These are phyloP conservation scores for Antennarius maculatus DNA, from an alignment of 2,797 vertebrate species.

Conservation along the genomic window DNA sequence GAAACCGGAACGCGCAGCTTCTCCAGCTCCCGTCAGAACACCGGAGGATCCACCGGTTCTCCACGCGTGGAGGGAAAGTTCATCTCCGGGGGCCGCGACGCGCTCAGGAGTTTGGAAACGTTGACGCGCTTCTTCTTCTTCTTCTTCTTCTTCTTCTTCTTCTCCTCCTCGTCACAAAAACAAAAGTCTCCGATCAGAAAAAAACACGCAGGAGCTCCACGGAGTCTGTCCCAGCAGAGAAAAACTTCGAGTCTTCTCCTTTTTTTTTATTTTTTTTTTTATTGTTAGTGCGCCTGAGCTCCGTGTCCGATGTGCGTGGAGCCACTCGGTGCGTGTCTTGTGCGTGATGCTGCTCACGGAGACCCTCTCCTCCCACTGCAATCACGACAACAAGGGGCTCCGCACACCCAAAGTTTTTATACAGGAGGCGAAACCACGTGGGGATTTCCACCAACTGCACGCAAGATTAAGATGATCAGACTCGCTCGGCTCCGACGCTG, in stretches of 20 bases:
- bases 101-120: conserved; percentile 31
- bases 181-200: background rate
- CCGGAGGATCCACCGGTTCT: conserved; percentile 28
- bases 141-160: too few species aligned
- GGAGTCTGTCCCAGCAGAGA: conserved; percentile 19
- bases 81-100: conserved; percentile 26
- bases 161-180: conserved; percentile 1
- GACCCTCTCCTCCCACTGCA: conserved; percentile 71
- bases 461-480: conserved; percentile 72
- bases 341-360: conserved; percentile 68
- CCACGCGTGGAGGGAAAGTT: conserved; percentile 32
- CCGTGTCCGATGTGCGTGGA: conserved; percentile 47
- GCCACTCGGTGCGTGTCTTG: conserved; percentile 41
- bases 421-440: conserved; percentile 88
- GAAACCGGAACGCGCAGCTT: too few species aligned
- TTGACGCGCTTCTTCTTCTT: conserved; percentile 52
- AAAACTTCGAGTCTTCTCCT: conserved; percentile 35
- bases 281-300: conserved; percentile 17
- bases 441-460: conserved; percentile 84
- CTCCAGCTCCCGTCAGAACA: too few species aligned
- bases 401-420: conserved; percentile 88
- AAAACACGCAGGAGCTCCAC: conserved; percentile 22
- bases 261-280: too few species aligned
- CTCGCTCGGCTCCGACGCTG: conserved; percentile 43
- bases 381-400: conserved; percentile 83